Conservation (phyloP, 1,140 invertebrate genomes). For the Zophobas morio region DNA sequence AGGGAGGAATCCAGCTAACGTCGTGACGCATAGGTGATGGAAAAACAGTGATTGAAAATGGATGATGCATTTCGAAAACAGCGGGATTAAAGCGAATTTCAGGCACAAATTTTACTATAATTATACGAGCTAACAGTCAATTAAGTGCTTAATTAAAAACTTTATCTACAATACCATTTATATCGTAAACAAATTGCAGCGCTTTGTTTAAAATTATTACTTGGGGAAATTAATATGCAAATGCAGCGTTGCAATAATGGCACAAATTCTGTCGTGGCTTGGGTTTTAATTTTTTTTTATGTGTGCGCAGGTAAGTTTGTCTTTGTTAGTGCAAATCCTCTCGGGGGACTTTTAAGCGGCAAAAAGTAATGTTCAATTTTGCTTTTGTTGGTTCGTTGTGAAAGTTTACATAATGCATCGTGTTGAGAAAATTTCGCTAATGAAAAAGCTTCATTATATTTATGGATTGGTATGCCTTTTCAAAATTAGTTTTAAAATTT, state of each 20-base stretch:
- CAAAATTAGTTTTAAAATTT: too few species aligned
- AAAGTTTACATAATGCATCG: neutral
- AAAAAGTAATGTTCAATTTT: neutral
- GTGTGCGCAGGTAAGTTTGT: constrained; percentile 3
- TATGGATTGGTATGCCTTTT: too few species aligned
- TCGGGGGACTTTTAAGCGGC: constrained; percentile 4
- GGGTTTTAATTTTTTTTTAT: constrained; percentile 1
- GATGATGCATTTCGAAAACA: neutral
- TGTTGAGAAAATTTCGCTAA: too few species aligned
- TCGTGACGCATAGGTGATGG: constrained; percentile 14
- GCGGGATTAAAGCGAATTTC: neutral
- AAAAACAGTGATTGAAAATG: constrained; percentile 3
- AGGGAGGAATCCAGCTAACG: constrained; percentile 13
- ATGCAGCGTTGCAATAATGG: constrained; percentile 12
- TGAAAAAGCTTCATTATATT: too few species aligned
- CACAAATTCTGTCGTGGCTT: neutral
- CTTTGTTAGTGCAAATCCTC: constrained; percentile 12
- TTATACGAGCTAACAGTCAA: constrained; percentile 1
- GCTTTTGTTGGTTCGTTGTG: neutral
- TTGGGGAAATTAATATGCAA: constrained; percentile 28
- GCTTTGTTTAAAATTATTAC: constrained; percentile 30
- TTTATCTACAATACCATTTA: constrained; percentile 5
- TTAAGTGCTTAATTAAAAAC: constrained; percentile 31
- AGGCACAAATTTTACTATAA: neutral
- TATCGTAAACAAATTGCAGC: constrained; percentile 13